These are phyloP conservation scores for Trimorus sp. DNA, from an alignment of 2,888 invertebrate genomes.

Conservation along the genomic window DNA sequence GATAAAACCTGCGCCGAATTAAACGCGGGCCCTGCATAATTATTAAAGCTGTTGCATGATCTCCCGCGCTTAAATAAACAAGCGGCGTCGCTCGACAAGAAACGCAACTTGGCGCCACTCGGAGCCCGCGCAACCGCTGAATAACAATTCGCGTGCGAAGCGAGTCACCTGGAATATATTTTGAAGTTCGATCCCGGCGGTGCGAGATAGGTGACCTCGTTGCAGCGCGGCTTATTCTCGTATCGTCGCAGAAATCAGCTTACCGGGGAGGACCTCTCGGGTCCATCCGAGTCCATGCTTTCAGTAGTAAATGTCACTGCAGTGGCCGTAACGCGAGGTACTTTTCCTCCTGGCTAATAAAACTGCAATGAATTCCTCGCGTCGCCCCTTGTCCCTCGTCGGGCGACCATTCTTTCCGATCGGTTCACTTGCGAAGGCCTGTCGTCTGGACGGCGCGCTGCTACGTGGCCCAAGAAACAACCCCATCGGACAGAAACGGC, in stretches of 20 bases:
- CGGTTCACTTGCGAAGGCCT: constrained; percentile 43
- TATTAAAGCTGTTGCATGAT: too few species aligned
- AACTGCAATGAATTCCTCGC: constrained; percentile 68
- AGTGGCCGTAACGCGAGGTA: constrained; percentile 59
- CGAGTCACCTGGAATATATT: constrained; percentile 56
- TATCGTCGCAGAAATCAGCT: constrained; percentile 64
- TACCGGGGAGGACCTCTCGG: constrained; percentile 44
- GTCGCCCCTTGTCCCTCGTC: constrained; percentile 25
- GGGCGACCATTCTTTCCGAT: constrained; percentile 47
- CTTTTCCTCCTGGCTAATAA: constrained; percentile 70
- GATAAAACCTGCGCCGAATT: too few species aligned
- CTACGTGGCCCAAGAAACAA: constrained; percentile 39
- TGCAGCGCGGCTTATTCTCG: constrained; percentile 29
- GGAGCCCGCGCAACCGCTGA: constrained; percentile 4
- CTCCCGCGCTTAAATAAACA: too few species aligned
- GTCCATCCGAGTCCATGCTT: constrained; percentile 40
- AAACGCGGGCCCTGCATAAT: too few species aligned
- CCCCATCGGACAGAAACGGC: constrained; percentile 31
- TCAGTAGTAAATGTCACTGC: constrained; percentile 58
- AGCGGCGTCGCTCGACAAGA: too few species aligned
- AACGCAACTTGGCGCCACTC: too few species aligned
- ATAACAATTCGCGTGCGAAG: constrained; percentile 56
- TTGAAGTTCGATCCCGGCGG: constrained; percentile 38
- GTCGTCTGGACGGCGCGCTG: constrained; percentile 29
- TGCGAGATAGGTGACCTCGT: constrained; percentile 54